phyloP scores from a whole-genome alignment of 2,113 vertebrate species.

The Potamarius usumacintae region DNA sequence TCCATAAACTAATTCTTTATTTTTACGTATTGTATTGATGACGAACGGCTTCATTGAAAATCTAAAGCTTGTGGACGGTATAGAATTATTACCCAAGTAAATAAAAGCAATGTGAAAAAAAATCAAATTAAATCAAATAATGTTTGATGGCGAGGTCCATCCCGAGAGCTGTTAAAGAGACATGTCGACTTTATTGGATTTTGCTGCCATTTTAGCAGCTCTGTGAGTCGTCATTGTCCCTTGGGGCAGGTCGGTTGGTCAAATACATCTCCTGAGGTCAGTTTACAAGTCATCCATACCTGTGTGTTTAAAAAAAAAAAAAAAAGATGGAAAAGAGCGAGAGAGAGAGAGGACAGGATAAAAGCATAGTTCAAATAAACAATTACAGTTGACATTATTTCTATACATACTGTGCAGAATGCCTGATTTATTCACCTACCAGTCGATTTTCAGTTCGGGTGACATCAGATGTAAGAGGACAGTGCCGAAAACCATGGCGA shows the following conservation, averaged over 20 bases:
- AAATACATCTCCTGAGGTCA: slow-evolving; percentile 98
- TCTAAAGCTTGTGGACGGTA: background rate
- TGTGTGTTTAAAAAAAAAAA: background rate
- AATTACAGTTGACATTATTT: too few species aligned
- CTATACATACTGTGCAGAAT: background rate
- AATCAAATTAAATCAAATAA: slow-evolving; percentile 21
- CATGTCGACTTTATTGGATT: slow-evolving; percentile 89
- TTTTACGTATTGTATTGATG: background rate
- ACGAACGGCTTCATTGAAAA: background rate
- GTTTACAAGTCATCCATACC: slow-evolving; percentile 63
- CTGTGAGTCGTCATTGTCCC: slow-evolving; percentile 88
- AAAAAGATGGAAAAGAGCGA: background rate
- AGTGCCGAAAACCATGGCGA: slow-evolving; percentile 52
- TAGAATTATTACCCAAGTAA: background rate
- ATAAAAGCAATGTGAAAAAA: background rate
- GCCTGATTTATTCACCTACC: slow-evolving; percentile 41
- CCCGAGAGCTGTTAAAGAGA: slow-evolving; percentile 83
- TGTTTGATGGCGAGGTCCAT: slow-evolving; percentile 62
- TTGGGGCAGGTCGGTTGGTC: slow-evolving; percentile 89
- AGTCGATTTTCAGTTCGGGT: slow-evolving; percentile 67
- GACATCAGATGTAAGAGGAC: slow-evolving; percentile 51
- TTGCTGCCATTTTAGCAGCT: slow-evolving; percentile 93
- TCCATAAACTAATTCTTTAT: background rate
- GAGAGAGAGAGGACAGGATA: background rate
- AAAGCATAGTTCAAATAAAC: background rate